A percentile compares a stretch with the other conserved stretches of the same genome.
These are phyloP conservation scores for Chrysomallon squamiferum DNA, from an alignment of 1,140 invertebrate genomes.

Conservation along the genomic window DNA sequence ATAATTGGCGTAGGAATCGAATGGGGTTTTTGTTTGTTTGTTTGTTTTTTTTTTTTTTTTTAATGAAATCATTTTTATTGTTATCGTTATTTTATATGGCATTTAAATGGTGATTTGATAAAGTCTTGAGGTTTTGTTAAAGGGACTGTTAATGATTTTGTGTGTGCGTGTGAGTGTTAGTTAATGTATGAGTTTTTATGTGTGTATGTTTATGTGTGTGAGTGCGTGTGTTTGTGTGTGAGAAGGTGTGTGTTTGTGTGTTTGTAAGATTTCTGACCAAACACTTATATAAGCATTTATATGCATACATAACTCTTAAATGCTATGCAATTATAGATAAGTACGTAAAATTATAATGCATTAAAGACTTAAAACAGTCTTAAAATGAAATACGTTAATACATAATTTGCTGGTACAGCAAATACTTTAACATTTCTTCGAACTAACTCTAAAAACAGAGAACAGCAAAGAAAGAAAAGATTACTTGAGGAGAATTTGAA, in stretches of 20 bases:
- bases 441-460: too few species aligned
- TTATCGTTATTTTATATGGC: conserved; percentile 15
- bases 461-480: too few species aligned
- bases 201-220: not conserved
- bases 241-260: not conserved
- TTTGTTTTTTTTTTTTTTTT: not conserved
- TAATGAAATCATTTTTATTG: not conserved
- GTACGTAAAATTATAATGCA: too few species aligned
- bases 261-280: too few species aligned
- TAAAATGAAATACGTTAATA: too few species aligned
- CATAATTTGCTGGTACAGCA: too few species aligned
- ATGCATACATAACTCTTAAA: too few species aligned
- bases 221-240: not conserved
- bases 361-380: too few species aligned
- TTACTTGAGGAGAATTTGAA: too few species aligned
- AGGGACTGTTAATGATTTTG: not conserved
- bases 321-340: too few species aligned
- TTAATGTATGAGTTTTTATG: conserved; percentile 1
- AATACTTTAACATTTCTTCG: too few species aligned
- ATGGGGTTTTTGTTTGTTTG: not conserved
- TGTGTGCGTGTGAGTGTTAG: conserved; percentile 14
- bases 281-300: too few species aligned
- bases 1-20: not conserved
- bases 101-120: conserved; percentile 2
- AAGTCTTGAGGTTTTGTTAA: not conserved